phyloP scores from a whole-genome alignment of 2,888 invertebrate species.

The Tineola bisselliella region DNA sequence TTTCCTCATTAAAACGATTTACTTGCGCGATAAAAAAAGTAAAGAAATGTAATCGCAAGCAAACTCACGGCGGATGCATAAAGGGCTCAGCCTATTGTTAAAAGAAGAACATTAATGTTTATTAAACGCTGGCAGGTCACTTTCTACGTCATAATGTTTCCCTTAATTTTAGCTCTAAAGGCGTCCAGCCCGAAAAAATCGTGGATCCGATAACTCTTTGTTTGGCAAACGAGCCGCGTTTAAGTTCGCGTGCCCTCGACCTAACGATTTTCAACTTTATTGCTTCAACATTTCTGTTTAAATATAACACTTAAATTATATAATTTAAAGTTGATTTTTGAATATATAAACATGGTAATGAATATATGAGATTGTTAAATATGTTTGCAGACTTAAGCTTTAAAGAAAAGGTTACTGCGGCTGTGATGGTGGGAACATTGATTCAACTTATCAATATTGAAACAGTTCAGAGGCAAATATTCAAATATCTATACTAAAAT shows the following conservation, averaged over 20 bases:
- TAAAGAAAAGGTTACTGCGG: slow-evolving; percentile 36
- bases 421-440: slow-evolving; percentile 44
- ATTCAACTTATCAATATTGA: slow-evolving; percentile 46
- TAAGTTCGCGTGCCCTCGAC: slow-evolving; percentile 29
- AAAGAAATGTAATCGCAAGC: slow-evolving; percentile 10
- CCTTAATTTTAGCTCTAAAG: slow-evolving; percentile 36
- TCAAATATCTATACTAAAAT: no score
- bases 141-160: slow-evolving; percentile 32
- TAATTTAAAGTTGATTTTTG: neutral
- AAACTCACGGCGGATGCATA: slow-evolving; percentile 9
- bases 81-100: slow-evolving; percentile 11
- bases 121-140: slow-evolving; percentile 31
- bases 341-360: slow-evolving; percentile 20
- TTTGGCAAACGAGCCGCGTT: slow-evolving; percentile 26
- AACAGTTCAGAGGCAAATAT: slow-evolving; percentile 27
- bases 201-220: slow-evolving; percentile 47
- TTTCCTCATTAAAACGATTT: slow-evolving; percentile 1
- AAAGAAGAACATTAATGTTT: slow-evolving; percentile 13
- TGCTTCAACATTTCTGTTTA: slow-evolving; percentile 5
- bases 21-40: neutral
- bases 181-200: slow-evolving; percentile 35
- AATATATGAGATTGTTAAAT: slow-evolving; percentile 38
- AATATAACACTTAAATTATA: neutral
- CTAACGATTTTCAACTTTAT: slow-evolving; percentile 38
- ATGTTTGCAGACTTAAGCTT: slow-evolving; percentile 35